These are phyloP conservation scores for Struthio camelus DNA, from an alignment of 2,113 vertebrate genomes.

Conservation along the genomic window DNA sequence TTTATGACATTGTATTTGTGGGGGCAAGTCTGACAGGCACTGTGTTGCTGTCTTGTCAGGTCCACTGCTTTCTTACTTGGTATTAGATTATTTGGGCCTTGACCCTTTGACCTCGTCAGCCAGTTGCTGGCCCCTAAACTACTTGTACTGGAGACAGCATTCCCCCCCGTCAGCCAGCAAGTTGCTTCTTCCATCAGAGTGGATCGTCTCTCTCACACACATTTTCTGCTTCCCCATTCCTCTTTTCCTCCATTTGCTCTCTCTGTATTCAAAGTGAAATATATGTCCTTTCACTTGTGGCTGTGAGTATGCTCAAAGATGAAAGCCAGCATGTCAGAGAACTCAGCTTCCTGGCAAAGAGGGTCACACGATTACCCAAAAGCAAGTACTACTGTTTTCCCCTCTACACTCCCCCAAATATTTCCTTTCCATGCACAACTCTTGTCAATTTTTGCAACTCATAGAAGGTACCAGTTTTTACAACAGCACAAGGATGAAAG, in stretches of 20 bases:
- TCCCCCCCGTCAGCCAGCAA: neutral
- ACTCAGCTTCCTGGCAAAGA: accelerated
- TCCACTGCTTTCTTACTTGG: neutral
- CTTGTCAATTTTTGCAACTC: neutral
- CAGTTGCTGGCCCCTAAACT: neutral
- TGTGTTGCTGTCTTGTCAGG: neutral
- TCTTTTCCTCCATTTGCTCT: neutral
- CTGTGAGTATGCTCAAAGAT: neutral
- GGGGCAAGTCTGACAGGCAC: neutral
- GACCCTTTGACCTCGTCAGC: neutral
- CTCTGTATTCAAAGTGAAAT: neutral
- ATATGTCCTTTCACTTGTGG: neutral
- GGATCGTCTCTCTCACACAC: neutral
- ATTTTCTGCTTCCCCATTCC: neutral
- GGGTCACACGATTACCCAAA: neutral
- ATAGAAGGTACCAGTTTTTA: neutral
- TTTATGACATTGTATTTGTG: neutral
- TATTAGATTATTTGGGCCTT: neutral
- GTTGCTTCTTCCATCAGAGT: neutral
- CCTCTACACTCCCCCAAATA: accelerated
- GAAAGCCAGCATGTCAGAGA: neutral
- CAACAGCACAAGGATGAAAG: neutral
- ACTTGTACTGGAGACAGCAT: neutral
- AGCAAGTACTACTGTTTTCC: neutral
- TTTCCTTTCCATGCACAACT: neutral